A percentile compares a stretch with the other conserved stretches of the same genome.
Conservation (phyloP, 2,797 vertebrate genomes). For the Propithecus perrieri region DNA sequence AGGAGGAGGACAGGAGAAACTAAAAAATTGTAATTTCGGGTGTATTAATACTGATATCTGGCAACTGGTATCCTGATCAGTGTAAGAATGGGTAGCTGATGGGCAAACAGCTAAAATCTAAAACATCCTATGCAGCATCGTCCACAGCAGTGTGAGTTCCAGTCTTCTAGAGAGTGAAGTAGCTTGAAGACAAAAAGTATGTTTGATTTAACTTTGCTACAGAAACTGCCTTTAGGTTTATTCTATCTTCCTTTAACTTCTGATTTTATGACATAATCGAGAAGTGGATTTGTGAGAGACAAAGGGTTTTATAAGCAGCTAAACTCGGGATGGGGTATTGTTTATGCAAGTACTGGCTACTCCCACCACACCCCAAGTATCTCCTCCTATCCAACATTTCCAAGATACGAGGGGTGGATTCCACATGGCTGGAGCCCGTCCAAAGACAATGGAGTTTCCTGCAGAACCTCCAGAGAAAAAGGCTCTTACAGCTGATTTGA, state of each 20-base stretch:
- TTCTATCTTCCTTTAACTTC: background rate
- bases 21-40: background rate
- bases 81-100: background rate
- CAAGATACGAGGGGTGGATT: background rate
- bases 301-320: background rate
- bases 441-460: background rate
- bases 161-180: background rate
- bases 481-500: background rate
- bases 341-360: background rate
- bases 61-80: background rate
- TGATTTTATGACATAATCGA: background rate
- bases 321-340: background rate
- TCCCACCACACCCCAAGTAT: background rate
- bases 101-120: background rate
- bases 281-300: background rate
- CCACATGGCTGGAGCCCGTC: background rate
- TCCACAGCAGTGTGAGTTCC: background rate
- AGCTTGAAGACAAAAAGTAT: background rate
- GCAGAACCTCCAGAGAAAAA: background rate
- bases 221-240: background rate
- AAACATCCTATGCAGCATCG: rapidly evolving
- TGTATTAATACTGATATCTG: background rate
- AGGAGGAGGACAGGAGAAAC: background rate
- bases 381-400: background rate
- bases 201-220: background rate